phyloP scores from a whole-genome alignment of 35 echinoderm and acorn worm genomes.

The Eucidaris tribuloides region DNA sequence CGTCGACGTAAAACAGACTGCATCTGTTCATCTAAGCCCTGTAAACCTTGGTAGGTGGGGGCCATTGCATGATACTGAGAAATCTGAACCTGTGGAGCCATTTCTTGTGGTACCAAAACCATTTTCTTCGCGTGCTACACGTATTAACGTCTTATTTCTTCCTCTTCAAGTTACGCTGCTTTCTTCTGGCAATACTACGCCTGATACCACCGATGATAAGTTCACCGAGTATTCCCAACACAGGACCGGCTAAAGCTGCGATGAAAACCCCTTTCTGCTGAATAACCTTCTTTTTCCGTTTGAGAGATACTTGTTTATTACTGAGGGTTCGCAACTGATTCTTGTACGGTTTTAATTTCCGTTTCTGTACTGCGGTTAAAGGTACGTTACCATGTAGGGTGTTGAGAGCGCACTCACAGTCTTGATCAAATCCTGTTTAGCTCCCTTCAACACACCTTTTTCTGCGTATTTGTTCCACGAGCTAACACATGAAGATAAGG shows the following conservation, averaged over 20 bases:
- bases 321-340: conserved; percentile 26
- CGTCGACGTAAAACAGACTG: conserved; percentile 19
- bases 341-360: conserved; percentile 47
- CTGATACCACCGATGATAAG: neutral
- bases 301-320: conserved; percentile 36
- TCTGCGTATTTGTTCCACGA: conserved; percentile 15
- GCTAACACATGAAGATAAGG: conserved; percentile 41
- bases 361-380: conserved; percentile 40
- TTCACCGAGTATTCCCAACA: neutral
- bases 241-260: neutral
- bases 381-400: conserved; percentile 59
- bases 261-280: conserved; percentile 49
- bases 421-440: conserved; percentile 35
- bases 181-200: neutral
- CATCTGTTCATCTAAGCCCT: conserved; percentile 42
- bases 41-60: neutral
- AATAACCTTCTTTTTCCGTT: conserved; percentile 14
- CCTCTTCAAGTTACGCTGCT: too few relatives aligned
- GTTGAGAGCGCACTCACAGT: conserved; percentile 58
- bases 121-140: conserved; percentile 51
- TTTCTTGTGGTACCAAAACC: conserved; percentile 41
- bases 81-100: neutral
- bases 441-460: conserved; percentile 41
- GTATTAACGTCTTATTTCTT: too few relatives aligned
- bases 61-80: neutral